These are phyloP conservation scores for Andrena flavipes DNA, from an alignment of 2,888 invertebrate genomes.

Conservation along the genomic window DNA sequence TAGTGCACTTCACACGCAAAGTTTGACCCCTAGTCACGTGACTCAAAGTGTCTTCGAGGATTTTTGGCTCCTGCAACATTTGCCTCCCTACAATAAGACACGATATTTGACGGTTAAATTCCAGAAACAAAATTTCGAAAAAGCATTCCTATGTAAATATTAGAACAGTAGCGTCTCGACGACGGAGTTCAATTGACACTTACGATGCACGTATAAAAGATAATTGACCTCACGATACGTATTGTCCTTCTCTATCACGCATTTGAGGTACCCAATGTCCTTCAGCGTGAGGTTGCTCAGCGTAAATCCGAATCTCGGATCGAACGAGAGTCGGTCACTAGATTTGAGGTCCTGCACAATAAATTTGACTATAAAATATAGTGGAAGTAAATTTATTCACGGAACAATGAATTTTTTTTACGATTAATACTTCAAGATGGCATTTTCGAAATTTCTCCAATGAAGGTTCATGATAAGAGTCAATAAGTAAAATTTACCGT, in stretches of 20 bases:
- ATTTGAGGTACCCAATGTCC: slow-evolving; percentile 68
- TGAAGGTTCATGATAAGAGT: neutral
- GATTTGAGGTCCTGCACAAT: slow-evolving; percentile 75
- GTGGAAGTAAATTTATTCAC: neutral
- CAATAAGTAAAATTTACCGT: slow-evolving; percentile 28
- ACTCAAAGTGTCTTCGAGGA: slow-evolving; percentile 61
- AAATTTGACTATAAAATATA: neutral
- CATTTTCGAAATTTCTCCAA: neutral
- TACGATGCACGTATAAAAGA: slow-evolving; percentile 54
- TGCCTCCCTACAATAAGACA: slow-evolving; percentile 50
- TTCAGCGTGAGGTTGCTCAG: slow-evolving; percentile 78
- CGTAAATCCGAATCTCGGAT: slow-evolving; percentile 85
- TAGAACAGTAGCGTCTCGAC: neutral
- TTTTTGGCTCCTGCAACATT: slow-evolving; percentile 65
- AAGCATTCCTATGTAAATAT: neutral
- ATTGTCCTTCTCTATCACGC: slow-evolving; percentile 27
- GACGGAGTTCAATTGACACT: slow-evolving; percentile 45
- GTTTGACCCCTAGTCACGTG: slow-evolving; percentile 78
- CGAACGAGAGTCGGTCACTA: slow-evolving; percentile 77
- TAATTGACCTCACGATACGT: slow-evolving; percentile 37
- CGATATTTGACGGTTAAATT: neutral
- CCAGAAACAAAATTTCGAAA: neutral
- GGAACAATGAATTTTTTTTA: neutral
- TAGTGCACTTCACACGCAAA: slow-evolving; percentile 75
- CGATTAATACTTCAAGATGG: neutral